Base-by-base conservation (phyloP, 2,888 invertebrate species). In the Trissolcus japonicus region DNA sequence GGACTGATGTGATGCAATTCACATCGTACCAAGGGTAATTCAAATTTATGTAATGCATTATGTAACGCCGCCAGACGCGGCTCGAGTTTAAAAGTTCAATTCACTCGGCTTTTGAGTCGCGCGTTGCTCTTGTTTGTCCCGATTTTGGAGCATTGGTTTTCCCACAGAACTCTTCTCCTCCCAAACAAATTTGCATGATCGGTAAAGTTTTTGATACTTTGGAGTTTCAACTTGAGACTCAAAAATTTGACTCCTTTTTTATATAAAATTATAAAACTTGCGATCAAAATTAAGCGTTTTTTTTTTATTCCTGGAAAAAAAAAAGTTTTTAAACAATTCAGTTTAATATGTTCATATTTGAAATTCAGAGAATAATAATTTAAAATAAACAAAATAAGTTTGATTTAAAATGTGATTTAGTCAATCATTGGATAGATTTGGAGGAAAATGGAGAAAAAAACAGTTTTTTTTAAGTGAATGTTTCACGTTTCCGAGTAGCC, bases 21-120 rank as follows among this genome's bases (percentile, higher is more conserved):
- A 40, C 50, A 46, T 48, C 40, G 14, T 60, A 60, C 57, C 60
- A 68, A 53, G 53, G 29, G 53, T 60, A 60, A 67, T 56, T 60
- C 60, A 60, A 68, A 59, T 68, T 59, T 68, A 68, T 68, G 60
- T 43, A 60, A 60, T 46, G 60, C 25, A 46, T 68, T 68, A 68
- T 60, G 54, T 21, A 60, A 68, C 16, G 40, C 11, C 6, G 35
- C 54, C 68, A 68, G 48, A 60, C 21, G 21, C 14, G 19, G 40
- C 19, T 14, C 35, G 48, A 59, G 54, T 68, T 60, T 54, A 60
- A 68, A 60, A 68, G 60, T 54, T 60, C 68, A 60, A 54, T 66
- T 11, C 48, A 17, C 16, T 60, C 21, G 21, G 46, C 16, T 46
- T 46, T 46, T 35, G 35, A 35, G 35, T 9, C 7, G 46, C n/a